A percentile compares a stretch with the other conserved stretches of the same genome.
Evolutionary conservation across 2,113 vertebrate species (phyloP).

Genomic region (Hoplias malabaricus): DNA sequence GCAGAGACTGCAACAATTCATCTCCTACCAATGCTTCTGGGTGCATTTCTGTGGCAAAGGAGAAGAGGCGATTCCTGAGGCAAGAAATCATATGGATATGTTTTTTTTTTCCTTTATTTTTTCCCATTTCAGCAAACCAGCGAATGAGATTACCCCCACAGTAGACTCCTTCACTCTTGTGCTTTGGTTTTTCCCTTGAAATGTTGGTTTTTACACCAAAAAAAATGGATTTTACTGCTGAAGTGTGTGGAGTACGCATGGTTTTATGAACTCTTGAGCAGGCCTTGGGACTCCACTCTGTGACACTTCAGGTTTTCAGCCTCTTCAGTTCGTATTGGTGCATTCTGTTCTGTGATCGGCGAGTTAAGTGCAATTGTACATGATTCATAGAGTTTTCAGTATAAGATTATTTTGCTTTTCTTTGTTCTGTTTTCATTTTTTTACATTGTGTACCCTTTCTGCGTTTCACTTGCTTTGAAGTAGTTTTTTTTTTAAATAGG

Average conservation of each 20-base stretch:
- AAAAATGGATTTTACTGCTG: conserved; percentile 13
- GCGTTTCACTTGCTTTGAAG: conserved; percentile 56
- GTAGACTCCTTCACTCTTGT: conserved; percentile 9
- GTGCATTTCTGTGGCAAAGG: conserved; percentile 34
- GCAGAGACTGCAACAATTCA: conserved; percentile 54
- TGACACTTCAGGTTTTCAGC: neutral
- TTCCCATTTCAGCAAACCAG: conserved; percentile 51
- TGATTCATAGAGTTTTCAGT: conserved; percentile 65
- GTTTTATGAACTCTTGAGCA: conserved; percentile 20
- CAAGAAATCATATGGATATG: conserved; percentile 14
- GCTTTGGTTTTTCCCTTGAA: neutral
- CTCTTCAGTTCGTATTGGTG: conserved; percentile 51
- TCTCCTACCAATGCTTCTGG: conserved; percentile 57
- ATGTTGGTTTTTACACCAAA: conserved; percentile 28
- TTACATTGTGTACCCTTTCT: conserved; percentile 32
- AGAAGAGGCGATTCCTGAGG: conserved; percentile 31
- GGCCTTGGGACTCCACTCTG: neutral
- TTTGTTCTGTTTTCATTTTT: conserved; percentile 43
- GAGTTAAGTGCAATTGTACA: conserved; percentile 79
- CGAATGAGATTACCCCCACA: conserved; percentile 48
- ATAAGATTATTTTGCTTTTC: conserved; percentile 40
- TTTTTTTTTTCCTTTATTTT: conserved; percentile 6
- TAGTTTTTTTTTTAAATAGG: neutral
- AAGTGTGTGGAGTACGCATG: neutral
- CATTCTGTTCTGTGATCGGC: conserved; percentile 77